Base-by-base conservation (phyloP, 2,888 invertebrate species). In the Leucophora obtusa region DNA sequence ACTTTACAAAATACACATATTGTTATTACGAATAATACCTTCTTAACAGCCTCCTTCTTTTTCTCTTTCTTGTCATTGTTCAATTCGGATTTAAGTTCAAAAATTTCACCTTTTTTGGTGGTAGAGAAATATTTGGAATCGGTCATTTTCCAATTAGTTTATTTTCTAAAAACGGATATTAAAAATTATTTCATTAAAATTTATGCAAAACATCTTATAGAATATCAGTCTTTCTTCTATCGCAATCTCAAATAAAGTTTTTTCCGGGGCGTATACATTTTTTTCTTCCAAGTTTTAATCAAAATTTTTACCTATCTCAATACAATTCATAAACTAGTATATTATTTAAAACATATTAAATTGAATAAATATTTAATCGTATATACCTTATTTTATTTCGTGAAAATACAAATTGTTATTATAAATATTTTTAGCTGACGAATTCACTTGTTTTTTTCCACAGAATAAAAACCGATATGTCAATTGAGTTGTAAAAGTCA, bases 61-160 rank as follows among this genome's bases (percentile, higher is more conserved):
- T 99, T 99, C 88, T 99, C 99, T 87, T 99, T 99, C 91, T 99
- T 99, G 89, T 99, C 99, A 93, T 98, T 98, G 91, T 99, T 99
- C 72, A 99, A 92, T 91, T 99, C 99, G 7, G 98, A 98, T 91
- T 99, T 99, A 71, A 99, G 92, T 91, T 99, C 99, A 91, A 99
- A 99, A 89, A 99, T 99, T 92, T 99, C 99, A 85, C 99, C 99
- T 91, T 99, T 99, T 91, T 99, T 99, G 82, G 99, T 99, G 82
- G 99, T 99, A 9, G 99, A 99, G 90, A 99, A 99, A 92, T 99
- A 99, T 91, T 99, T 99, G 66, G 99, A 98, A 91, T 99, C 99
- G 58, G 99, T 99, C 99, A 99, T 99, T 71, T 85, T 89, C 10
- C 59, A 18, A 66, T 59, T 11, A 47, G 1, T 65, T 59, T 65